phyloP scores from a whole-genome alignment of 2,888 invertebrate species.

The Cerastis rubricosa region DNA sequence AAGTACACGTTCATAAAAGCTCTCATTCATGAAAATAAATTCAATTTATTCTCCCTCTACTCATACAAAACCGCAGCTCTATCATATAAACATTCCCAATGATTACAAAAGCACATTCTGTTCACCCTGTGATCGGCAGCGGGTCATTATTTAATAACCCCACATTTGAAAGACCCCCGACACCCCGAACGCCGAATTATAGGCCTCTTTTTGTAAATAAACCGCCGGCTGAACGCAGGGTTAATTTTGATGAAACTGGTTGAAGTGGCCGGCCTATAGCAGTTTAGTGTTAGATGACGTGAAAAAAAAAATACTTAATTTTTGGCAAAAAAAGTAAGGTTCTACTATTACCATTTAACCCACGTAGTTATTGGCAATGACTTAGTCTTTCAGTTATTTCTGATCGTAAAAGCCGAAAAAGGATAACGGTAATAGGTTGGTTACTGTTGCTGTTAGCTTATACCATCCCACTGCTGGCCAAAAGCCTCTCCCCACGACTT shows the following conservation, averaged over 20 bases:
- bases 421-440: background rate
- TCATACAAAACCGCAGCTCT: conserved; percentile 53
- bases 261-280: conserved; percentile 31
- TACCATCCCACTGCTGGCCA: too few relatives aligned
- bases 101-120: conserved; percentile 52
- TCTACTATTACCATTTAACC: conserved; percentile 1
- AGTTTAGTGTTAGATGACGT: conserved; percentile 54
- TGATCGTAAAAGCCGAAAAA: background rate
- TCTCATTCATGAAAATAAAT: conserved; percentile 47
- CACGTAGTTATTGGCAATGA: conserved; percentile 53
- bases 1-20: background rate
- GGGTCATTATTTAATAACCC: conserved; percentile 87
- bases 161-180: conserved; percentile 75
- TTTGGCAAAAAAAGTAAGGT: conserved; percentile 12
- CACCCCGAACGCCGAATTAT: conserved; percentile 84
- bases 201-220: conserved; percentile 87
- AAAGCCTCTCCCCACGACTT: too few relatives aligned
- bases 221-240: conserved; percentile 73
- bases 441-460: too few relatives aligned
- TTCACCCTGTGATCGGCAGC: conserved; percentile 72
- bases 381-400: conserved; percentile 36
- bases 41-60: conserved; percentile 35
- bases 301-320: conserved; percentile 19
- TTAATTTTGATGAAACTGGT: conserved; percentile 61
- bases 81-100: conserved; percentile 54